phyloP scores from a whole-genome alignment of 2,888 invertebrate species.

The Apomyelois bistriatella region DNA sequence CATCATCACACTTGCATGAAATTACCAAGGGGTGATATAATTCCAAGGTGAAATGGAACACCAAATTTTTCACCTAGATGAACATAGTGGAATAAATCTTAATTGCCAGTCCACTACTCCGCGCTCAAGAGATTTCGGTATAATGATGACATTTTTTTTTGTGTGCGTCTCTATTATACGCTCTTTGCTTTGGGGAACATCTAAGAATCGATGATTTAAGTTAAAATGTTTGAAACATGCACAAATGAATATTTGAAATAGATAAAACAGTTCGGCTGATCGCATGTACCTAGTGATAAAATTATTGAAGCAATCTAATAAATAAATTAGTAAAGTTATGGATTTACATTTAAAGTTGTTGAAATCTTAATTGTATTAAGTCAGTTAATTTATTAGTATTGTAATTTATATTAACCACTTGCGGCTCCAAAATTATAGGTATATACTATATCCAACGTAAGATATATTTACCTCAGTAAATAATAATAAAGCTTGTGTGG shows the following conservation, averaged over 20 bases:
- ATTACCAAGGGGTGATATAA: too few species aligned
- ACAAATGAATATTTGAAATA: not conserved
- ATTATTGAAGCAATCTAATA: constrained; percentile 6
- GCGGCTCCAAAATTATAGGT: constrained; percentile 10
- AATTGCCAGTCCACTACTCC: too few species aligned
- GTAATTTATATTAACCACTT: constrained; percentile 11
- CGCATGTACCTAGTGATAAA: not conserved
- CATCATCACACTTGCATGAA: too few species aligned
- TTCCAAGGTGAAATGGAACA: too few species aligned
- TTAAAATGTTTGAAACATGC: not conserved
- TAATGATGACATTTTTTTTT: too few species aligned
- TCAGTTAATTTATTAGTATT: constrained; percentile 13
- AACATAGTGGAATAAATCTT: too few species aligned
- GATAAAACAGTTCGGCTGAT: not conserved
- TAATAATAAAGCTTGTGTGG: constrained; percentile 32
- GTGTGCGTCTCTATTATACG: too few species aligned
- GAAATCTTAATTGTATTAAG: constrained; percentile 13
- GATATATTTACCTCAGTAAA: constrained; percentile 30
- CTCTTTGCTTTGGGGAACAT: too few species aligned
- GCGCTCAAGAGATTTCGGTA: too few species aligned
- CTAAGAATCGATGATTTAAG: too few species aligned
- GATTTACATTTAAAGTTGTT: constrained; percentile 11
- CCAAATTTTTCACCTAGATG: too few species aligned
- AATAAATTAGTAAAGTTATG: constrained; percentile 3
- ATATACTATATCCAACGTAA: constrained; percentile 16